phyloP scores from a whole-genome alignment of 2,797 vertebrate genomes.

The Pseudocheirus occidentalis region DNA sequence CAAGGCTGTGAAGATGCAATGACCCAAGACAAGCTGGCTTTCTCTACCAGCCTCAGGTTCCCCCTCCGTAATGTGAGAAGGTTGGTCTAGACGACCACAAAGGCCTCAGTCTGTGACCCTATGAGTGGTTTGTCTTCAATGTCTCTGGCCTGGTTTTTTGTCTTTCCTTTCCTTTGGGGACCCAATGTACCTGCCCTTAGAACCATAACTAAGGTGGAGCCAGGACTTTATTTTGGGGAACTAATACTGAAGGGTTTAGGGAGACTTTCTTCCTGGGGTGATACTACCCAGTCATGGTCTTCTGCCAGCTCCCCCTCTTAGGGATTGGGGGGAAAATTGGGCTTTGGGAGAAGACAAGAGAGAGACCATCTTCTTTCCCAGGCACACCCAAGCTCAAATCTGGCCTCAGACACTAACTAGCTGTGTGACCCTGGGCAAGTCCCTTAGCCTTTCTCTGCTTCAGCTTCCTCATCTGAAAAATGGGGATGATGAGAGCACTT shows the following conservation, averaged over 20 bases:
- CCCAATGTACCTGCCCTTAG: neutral
- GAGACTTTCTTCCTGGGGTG: neutral
- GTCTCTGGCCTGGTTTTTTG: neutral
- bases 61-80: neutral
- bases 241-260: neutral
- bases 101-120: neutral
- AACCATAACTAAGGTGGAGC: neutral
- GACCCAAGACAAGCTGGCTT: neutral
- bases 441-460: neutral
- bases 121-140: neutral
- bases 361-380: neutral
- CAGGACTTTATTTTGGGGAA: neutral
- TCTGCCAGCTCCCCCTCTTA: neutral
- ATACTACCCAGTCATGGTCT: neutral
- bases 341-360: neutral
- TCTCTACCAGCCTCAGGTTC: neutral
- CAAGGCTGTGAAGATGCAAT: neutral
- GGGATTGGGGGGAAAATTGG: neutral
- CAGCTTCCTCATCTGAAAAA: neutral
- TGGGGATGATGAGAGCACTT: neutral
- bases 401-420: neutral
- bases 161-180: neutral
- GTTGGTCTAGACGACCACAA: neutral
- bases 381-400: neutral
- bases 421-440: neutral